A percentile compares a stretch with the other conserved stretches of the same genome.
Conservation (phyloP, 2,113 vertebrate species). For the Toxostoma redivivum region DNA sequence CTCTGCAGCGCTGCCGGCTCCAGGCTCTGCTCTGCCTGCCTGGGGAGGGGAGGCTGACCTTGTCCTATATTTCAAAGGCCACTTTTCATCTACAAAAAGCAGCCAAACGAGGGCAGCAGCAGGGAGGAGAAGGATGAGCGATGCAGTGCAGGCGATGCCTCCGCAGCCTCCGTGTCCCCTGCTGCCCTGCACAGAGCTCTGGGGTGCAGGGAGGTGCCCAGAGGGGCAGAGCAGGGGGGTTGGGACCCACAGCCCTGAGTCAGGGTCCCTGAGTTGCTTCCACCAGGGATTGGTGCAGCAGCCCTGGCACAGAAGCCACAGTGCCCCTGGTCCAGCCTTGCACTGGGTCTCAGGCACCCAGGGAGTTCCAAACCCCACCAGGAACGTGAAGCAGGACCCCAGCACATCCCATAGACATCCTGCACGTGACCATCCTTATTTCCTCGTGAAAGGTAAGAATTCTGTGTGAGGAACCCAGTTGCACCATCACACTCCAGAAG, state of each 20-base stretch:
- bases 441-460: background rate
- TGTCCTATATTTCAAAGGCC: slow-evolving; percentile 58
- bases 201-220: background rate
- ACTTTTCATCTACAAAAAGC: slow-evolving; percentile 18
- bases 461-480: background rate
- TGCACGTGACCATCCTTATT: rapidly evolving
- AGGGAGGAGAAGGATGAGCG: slow-evolving; percentile 12
- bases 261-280: rapidly evolving
- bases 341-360: rapidly evolving
- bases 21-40: background rate
- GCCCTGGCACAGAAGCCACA: background rate
- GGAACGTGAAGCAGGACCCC: background rate
- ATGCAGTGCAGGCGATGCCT: background rate
- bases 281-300: background rate
- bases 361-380: background rate
- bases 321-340: background rate
- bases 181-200: background rate
- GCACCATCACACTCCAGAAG: rapidly evolving
- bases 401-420: background rate
- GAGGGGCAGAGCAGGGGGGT: background rate
- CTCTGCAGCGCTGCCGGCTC: background rate
- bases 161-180: background rate
- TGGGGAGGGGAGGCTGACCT: slow-evolving; percentile 36
- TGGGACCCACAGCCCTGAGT: background rate
- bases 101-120: slow-evolving; percentile 39